Base-by-base conservation (phyloP, 2,888 invertebrate species). In the Zonitis immaculata region DNA sequence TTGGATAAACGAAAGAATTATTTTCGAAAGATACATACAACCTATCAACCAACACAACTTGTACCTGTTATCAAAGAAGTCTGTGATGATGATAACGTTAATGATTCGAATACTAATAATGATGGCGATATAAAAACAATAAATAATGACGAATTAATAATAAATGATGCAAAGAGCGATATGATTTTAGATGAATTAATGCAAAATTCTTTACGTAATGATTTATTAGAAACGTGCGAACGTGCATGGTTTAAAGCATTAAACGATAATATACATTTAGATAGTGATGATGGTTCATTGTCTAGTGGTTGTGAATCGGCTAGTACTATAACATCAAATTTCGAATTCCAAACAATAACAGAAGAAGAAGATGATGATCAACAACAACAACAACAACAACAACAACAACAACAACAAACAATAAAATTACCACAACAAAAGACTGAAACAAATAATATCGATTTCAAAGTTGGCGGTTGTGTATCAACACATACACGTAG, bases 271-370 rank as follows among this genome's bases (percentile, higher is more conserved):
- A 55, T 61, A 7, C 71, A 81, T 60, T n/a, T n/a, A n/a, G 86
- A 87, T 67, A 84, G 85, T 74, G 87, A 87, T 77, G 86, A 86
- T 68, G 86, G 87, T 61, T 87, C 87, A 47, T 84, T 89, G 69
- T 89, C 89, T 59, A 89, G 88, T 67, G 89, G 89, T 62, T 89
- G 89, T 73, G 89, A 89, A 76, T 88, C 88, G 11, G 87, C 87
- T 46, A 88, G 88, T 73, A 88, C 88, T 7, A 85, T 82, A 39
- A 83, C 82, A 51, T 81, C 82, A 39, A 83, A 83, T 66, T 73
- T 78, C 30, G 83, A 83, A 20, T 67, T 62, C 28, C 60, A 64
- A 5, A 53, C 61, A 11, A 55, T 61, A 9, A 55, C 42, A 11
- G 62, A 57, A 47, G 63, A 59, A 48, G 60, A 62, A 26, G 62